These are phyloP conservation scores for Eonycteris spelaea DNA, from an alignment of 2,113 vertebrate species.

Conservation along the genomic window DNA sequence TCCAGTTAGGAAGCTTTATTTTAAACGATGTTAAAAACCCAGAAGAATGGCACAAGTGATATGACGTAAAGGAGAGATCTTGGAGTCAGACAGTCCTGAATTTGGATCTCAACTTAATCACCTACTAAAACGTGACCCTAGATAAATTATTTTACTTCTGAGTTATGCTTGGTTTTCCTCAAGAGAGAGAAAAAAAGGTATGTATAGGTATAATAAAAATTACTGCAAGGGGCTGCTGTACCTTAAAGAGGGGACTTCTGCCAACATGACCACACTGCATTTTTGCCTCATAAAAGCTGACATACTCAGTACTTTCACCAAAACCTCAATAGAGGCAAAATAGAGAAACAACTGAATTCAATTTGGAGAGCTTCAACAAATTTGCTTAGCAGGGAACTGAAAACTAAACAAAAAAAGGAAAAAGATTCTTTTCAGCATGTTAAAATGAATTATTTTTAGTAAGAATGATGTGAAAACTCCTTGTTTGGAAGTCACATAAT, in stretches of 20 bases:
- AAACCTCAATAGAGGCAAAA: background rate
- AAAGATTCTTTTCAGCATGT: background rate
- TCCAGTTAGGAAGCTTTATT: background rate
- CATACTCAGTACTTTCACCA: background rate
- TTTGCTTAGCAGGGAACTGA: background rate
- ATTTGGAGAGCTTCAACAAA: background rate
- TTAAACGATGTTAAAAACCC: background rate
- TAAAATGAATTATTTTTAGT: background rate
- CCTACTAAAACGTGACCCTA: background rate
- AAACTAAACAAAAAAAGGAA: background rate
- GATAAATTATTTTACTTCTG: background rate
- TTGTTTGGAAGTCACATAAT: background rate
- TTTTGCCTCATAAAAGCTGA: background rate
- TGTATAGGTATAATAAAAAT: background rate
- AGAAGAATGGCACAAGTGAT: background rate
- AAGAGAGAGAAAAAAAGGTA: background rate
- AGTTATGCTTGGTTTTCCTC: background rate
- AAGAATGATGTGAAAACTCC: background rate
- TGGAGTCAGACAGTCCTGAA: background rate
- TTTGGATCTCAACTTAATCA: background rate
- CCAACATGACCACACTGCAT: background rate
- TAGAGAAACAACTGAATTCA: background rate
- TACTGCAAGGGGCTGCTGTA: background rate
- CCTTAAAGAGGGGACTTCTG: background rate
- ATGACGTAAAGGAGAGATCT: background rate